Evolutionary conservation across 2,888 invertebrate species (phyloP).

Genomic region (Yponomeuta evonymella): DNA sequence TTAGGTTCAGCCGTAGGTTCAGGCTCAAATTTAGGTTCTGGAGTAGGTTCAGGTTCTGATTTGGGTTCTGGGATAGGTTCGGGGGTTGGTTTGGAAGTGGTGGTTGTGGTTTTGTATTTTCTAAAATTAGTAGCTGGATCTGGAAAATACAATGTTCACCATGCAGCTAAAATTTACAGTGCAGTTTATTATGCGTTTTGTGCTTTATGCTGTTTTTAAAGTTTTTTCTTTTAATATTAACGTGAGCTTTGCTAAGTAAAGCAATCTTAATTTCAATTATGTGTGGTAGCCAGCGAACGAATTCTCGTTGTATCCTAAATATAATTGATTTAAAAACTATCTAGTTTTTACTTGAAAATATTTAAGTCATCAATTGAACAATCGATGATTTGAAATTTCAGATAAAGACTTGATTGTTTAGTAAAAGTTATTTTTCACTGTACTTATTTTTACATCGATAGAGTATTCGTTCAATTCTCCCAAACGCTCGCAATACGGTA

Average conservation of each 20-base stretch:
- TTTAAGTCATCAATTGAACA: too few species aligned
- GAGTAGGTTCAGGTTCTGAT: slow-evolving; percentile 39
- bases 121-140: slow-evolving; percentile 47
- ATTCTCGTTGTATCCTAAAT: too few species aligned
- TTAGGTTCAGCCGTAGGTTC: slow-evolving; percentile 54
- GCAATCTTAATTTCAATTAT: too few species aligned
- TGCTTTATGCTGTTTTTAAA: background rate
- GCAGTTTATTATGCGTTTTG: background rate
- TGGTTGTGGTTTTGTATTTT: slow-evolving; percentile 15
- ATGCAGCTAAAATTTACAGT: slow-evolving; percentile 51
- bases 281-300: too few species aligned
- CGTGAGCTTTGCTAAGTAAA: background rate
- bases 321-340: too few species aligned
- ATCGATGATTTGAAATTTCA: too few species aligned
- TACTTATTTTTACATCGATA: too few species aligned
- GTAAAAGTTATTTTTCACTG: too few species aligned
- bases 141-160: slow-evolving; percentile 60
- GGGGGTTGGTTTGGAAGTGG: slow-evolving; percentile 45
- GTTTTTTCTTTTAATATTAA: background rate
- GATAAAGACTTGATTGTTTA: too few species aligned
- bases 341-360: too few species aligned
- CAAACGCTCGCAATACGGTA: background rate
- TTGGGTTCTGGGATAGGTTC: slow-evolving; percentile 37
- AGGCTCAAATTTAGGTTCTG: slow-evolving; percentile 63
- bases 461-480: background rate